Conservation (phyloP, 2,113 vertebrate species). For the Erythrocercus mccallii region DNA sequence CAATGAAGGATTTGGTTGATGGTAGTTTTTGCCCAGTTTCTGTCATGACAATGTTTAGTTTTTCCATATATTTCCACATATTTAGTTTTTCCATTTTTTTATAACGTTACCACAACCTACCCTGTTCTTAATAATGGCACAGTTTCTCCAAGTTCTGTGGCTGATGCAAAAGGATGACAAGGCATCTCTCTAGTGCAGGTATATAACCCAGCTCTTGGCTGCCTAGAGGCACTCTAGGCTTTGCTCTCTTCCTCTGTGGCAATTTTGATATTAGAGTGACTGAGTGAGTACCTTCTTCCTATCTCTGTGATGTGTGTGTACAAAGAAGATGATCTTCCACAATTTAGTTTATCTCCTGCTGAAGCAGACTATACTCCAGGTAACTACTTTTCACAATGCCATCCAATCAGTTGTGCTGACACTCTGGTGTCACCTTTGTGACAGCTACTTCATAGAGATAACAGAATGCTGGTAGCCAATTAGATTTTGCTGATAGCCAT, state of each 20-base stretch:
- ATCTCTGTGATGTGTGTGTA: background rate
- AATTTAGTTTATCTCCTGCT: constrained; percentile 16
- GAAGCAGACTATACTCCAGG: background rate
- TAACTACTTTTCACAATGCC: background rate
- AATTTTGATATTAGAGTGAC: background rate
- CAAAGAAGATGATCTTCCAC: background rate
- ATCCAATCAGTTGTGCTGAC: background rate
- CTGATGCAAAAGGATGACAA: background rate
- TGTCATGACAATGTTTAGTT: background rate
- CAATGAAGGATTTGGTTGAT: background rate
- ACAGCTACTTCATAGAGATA: background rate
- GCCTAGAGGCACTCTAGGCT: background rate
- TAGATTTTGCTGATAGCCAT: background rate
- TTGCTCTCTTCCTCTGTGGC: background rate
- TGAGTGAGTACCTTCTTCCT: background rate
- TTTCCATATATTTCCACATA: background rate
- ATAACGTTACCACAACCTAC: background rate
- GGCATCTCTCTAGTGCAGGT: background rate
- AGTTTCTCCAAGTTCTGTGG: background rate
- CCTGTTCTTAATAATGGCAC: background rate
- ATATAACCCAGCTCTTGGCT: background rate
- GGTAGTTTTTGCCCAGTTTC: background rate
- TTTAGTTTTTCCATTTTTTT: background rate
- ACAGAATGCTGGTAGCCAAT: background rate
- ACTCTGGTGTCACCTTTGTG: background rate